Evolutionary conservation across 1,140 invertebrate genomes (phyloP), one percentile per base, ranked within the genome.

Genomic region (Battus philenor): DNA sequence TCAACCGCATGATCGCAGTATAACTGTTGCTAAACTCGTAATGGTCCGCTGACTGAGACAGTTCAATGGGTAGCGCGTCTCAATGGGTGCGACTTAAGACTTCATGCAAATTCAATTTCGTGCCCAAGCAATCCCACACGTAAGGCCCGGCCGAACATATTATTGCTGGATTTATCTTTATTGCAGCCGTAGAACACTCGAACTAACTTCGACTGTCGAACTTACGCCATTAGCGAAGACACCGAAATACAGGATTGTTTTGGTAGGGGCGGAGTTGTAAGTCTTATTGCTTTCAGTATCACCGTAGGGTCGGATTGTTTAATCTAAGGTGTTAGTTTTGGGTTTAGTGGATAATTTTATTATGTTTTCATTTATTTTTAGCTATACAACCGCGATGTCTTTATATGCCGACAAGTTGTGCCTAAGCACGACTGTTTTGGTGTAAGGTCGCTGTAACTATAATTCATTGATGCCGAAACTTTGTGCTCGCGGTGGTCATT

Each of bases 161-260:
- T 85, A 85, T 85, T 78, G 75, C 73, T 76, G 78, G 81, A 85
- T 85, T 85, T 85, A 85, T 85, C 73, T 85, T 85, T 85, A 85
- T 85, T 82, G 76, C 76, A 64, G 66, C 69, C 64, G 72, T 78
- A 76, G 69, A 80, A 77, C 77, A 80, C 70, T 82, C 71, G 55
- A 76, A 80, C 72, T 79, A 82, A 84, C 68, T 84, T 84, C 74
- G 78, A 74, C 76, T 80, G 80, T 82, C 78, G 80, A 84, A 84
- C 68, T 84, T 84, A 52, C 67, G 73, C 80, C 78, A 85, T 85
- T 85, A 85, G 78, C 64, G 78, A 85, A 82, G 74, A 85, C 76
- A 79, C 81, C 63, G 71, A 79, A 69, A 81, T 73, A 82, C 78
- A 73, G 76, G 68, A 81, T 84, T 79, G 78, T 85, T 80, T 82